Percentiles rank a stretch among this genome's conserved stretches.
phyloP scores from a whole-genome alignment of 2,797 vertebrate species.

The Spinibarbus caldwelli region DNA sequence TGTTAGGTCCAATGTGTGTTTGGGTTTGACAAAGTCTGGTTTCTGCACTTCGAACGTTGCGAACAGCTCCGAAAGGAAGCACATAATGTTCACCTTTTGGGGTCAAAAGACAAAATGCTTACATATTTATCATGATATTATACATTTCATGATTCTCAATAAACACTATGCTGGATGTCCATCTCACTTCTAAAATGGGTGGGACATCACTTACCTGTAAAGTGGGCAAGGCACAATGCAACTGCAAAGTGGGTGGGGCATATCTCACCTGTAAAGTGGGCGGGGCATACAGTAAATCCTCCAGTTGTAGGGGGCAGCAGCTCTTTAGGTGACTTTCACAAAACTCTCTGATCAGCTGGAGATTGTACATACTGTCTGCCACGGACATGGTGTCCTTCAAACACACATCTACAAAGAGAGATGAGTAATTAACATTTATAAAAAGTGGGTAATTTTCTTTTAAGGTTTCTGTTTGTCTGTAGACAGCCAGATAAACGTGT shows the following conservation, averaged over 20 bases:
- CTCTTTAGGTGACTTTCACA: constrained; percentile 79
- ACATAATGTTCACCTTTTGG: constrained; percentile 85
- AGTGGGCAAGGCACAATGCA: constrained; percentile 74
- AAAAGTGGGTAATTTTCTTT: constrained; percentile 12
- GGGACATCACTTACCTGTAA: constrained; percentile 67
- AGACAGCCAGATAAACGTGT: constrained; percentile 39
- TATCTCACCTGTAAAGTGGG: constrained; percentile 71
- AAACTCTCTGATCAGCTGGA: constrained; percentile 87
- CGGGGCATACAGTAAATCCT: constrained; percentile 89
- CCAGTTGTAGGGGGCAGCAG: constrained; percentile 85
- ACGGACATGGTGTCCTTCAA: constrained; percentile 94
- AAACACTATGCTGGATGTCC: neutral
- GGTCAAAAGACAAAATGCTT: neutral
- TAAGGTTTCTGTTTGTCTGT: constrained; percentile 20
- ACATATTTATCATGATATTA: neutral
- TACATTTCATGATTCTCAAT: neutral
- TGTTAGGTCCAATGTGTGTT: constrained; percentile 79
- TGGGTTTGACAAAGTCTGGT: constrained; percentile 84
- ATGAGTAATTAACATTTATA: neutral
- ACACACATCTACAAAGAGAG: constrained; percentile 81
- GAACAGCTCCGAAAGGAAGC: constrained; percentile 87
- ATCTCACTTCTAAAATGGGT: constrained; percentile 73
- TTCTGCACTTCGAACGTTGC: constrained; percentile 87
- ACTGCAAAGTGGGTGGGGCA: constrained; percentile 71
- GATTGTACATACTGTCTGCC: constrained; percentile 90